Evolutionary conservation across 2,797 vertebrate genomes (phyloP), one percentile per base, ranked within the genome.

Genomic region (Chloroceryle inda): DNA sequence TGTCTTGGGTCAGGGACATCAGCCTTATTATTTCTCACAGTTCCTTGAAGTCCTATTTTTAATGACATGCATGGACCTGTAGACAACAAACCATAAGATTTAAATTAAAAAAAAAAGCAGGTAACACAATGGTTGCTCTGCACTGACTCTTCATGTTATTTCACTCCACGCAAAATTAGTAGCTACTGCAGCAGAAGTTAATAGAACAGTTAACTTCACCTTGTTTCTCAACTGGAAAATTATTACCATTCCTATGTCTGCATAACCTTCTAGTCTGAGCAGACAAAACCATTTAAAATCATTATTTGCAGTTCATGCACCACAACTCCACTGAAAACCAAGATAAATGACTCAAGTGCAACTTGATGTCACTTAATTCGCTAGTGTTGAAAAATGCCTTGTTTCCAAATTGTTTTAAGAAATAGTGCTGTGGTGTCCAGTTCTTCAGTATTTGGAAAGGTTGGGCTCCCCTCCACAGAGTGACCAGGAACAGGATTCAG

Each of bases 401-500:
- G 0, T 71, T 89, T 49, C 62, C 26, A 63, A 12, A 9, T 8
- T 13, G 10, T 64, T 82, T 71, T 74, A 85, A 71, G 1, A 6
- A 77, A 33, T 31, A 66, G 33, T 1, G 5, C 26, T 3, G 4
- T 1, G 1, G 23, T 44, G 37, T 64, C 63, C 5, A 1, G 15
- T 35, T 87, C n/a, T 74, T 63, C 21, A 11, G n/a, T 21, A 31
- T 31, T 40, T 68, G 44, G 19, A 44, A 27, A 11, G 3, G 58
- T 40, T 12, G 17, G 17, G 29, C 29, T 85, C 7, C 31, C 13
- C 21, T 64, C 21, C 33, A 27, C 1, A 40, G 55, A 6, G 24
- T 37, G 33, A 22, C 31, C 73, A 78, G 53, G 21, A 63, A 63
- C 20, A 55, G 42, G 13, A 63, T 53, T 75, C 29, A 44, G 23